A percentile compares a stretch with the other conserved stretches of the same genome.
Conservation (phyloP, 2,113 vertebrate genomes). For the Nettapus auritus region DNA sequence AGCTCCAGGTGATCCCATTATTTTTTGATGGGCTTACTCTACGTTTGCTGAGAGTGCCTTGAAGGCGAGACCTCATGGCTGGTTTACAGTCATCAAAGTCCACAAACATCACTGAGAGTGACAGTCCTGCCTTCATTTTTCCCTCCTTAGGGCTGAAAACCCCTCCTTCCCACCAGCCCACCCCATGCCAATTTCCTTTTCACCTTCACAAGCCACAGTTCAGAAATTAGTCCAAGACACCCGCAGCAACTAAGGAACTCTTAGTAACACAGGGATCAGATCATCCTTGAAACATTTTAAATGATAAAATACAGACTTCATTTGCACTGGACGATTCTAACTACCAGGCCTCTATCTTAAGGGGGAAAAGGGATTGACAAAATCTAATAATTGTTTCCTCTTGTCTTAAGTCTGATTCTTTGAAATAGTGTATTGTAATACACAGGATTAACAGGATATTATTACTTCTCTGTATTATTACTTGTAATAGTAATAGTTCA, state of each 20-base stretch:
- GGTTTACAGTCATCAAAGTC: neutral
- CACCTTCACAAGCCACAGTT: neutral
- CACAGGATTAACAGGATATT: neutral
- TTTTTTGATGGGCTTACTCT: neutral
- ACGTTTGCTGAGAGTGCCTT: neutral
- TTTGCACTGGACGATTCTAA: neutral
- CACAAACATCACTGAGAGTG: neutral
- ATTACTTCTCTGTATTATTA: neutral
- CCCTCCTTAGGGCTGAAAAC: neutral
- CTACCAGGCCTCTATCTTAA: neutral
- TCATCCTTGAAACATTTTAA: neutral
- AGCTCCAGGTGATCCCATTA: neutral
- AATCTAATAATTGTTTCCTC: neutral
- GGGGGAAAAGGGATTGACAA: neutral
- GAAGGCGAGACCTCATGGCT: neutral
- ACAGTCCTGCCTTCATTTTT: neutral
- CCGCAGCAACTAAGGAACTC: neutral
- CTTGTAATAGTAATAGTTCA: neutral
- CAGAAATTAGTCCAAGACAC: neutral
- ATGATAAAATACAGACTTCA: neutral
- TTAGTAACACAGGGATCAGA: neutral
- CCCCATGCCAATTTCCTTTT: neutral
- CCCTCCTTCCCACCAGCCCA: neutral
- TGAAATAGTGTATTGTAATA: neutral
- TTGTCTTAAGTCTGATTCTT: neutral